A percentile compares a stretch with the other conserved stretches of the same genome.
These are phyloP conservation scores for Caenorhabditis panamensis DNA, from an alignment of 2,888 invertebrate genomes.

Conservation along the genomic window DNA sequence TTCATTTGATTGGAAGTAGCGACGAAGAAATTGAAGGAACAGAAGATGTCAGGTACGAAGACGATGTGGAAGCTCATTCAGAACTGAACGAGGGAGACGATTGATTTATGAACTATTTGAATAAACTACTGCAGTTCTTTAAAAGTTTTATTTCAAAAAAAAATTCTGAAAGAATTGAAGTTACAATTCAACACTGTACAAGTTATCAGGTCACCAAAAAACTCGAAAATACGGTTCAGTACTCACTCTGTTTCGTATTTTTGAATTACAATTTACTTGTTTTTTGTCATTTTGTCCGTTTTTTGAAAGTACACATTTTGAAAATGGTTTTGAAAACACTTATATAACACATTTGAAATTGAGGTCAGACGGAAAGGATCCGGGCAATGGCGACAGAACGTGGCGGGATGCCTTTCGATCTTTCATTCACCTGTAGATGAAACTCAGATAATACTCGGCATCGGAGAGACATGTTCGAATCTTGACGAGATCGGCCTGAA, in stretches of 20 bases:
- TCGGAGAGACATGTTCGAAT: conserved; percentile 52
- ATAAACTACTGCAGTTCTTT: too few species aligned
- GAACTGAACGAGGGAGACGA: conserved; percentile 10
- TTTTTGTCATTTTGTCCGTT: not conserved
- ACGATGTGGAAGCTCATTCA: conserved; percentile 8
- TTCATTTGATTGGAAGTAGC: conserved; percentile 5
- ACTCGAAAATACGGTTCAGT: too few species aligned
- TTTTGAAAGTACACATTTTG: not conserved
- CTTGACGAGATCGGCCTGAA: conserved; percentile 51
- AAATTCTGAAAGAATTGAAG: too few species aligned
- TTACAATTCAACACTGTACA: too few species aligned
- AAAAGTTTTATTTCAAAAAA: too few species aligned
- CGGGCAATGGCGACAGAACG: not conserved
- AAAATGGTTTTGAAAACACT: conserved; percentile 12
- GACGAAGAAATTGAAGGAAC: not conserved
- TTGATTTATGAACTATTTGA: too few species aligned
- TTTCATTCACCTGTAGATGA: conserved; percentile 20
- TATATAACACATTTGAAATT: conserved; percentile 8
- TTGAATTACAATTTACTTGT: not conserved
- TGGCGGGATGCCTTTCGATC: not conserved
- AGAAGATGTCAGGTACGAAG: conserved; percentile 18
- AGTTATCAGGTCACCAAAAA: too few species aligned
- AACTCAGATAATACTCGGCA: conserved; percentile 57
- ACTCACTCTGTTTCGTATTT: not conserved
- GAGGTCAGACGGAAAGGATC: conserved; percentile 19